phyloP scores from a whole-genome alignment of 2,113 vertebrate genomes.

The Aythya baeri region DNA sequence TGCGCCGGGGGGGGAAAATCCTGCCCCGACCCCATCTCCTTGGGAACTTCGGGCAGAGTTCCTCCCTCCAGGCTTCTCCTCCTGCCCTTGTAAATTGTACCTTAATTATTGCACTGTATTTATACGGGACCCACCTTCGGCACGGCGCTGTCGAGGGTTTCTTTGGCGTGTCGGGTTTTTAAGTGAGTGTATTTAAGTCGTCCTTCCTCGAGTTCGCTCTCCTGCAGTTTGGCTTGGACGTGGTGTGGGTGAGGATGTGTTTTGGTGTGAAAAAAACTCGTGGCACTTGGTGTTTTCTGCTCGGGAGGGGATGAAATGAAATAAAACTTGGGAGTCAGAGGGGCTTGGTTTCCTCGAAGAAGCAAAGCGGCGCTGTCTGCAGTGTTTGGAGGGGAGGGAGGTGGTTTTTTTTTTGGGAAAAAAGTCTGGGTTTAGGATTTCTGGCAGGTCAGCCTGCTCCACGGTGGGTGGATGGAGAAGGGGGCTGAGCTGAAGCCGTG shows the following conservation, averaged over 20 bases:
- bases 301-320: neutral
- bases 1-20: neutral
- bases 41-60: neutral
- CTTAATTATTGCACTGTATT: conserved; percentile 70
- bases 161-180: neutral
- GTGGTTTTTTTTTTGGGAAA: neutral
- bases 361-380: neutral
- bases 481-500: neutral
- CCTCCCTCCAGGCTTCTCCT: neutral
- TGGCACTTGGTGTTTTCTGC: conserved; percentile 17
- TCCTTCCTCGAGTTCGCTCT: neutral
- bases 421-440: neutral
- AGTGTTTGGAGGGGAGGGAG: neutral
- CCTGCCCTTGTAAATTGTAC: neutral
- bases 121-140: neutral
- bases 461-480: neutral
- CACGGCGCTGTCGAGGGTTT: fast-evolving
- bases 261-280: conserved; percentile 1
- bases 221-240: neutral
- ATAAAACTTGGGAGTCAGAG: neutral
- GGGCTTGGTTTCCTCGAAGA: neutral
- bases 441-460: neutral
- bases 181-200: neutral
- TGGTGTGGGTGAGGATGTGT: neutral
- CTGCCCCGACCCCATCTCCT: neutral